Conservation (phyloP, 2,888 invertebrate genomes). For the Agrilus mali region DNA sequence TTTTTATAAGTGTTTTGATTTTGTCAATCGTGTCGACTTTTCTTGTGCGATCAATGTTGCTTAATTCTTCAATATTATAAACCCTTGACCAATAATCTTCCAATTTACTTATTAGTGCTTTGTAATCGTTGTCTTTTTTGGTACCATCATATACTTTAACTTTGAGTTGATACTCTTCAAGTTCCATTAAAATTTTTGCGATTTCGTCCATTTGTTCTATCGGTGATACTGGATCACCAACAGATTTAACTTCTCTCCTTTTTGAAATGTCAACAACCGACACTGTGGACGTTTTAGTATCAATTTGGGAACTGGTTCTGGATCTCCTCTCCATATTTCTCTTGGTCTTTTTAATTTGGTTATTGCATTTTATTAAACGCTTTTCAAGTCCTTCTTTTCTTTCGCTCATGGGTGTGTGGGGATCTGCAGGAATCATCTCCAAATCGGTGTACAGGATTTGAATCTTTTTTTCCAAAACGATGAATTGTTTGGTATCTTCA, state of each 20-base stretch:
- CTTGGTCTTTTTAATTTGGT: constrained; percentile 12
- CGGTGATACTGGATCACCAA: not conserved
- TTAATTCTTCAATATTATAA: constrained; percentile 7
- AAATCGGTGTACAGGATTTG: constrained; percentile 16
- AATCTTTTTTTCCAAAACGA: constrained; percentile 14
- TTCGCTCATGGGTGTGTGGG: constrained; percentile 9
- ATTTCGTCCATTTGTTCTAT: constrained; percentile 1
- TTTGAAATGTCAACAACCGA: too few relatives aligned
- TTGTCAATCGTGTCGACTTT: constrained; percentile 7
- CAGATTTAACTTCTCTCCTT: too few relatives aligned
- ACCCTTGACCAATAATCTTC: constrained; percentile 12
- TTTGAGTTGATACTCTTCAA: constrained; percentile 11
- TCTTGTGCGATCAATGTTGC: constrained; percentile 7
- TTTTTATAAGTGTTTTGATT: constrained; percentile 12
- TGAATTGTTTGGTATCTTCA: constrained; percentile 13
- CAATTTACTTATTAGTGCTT: constrained; percentile 11
- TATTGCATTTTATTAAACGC: constrained; percentile 12
- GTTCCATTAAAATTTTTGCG: constrained; percentile 7
- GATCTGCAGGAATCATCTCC: constrained; percentile 11
- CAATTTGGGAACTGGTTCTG: not conserved
- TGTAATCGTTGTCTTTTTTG: constrained; percentile 11
- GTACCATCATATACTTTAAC: constrained; percentile 12
- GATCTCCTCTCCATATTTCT: constrained; percentile 2
- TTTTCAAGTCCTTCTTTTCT: constrained; percentile 11
- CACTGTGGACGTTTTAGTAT: not conserved